Evolutionary conservation across 2,888 invertebrate genomes (phyloP).

Genomic region (Hermaeophaga mercurialis): DNA sequence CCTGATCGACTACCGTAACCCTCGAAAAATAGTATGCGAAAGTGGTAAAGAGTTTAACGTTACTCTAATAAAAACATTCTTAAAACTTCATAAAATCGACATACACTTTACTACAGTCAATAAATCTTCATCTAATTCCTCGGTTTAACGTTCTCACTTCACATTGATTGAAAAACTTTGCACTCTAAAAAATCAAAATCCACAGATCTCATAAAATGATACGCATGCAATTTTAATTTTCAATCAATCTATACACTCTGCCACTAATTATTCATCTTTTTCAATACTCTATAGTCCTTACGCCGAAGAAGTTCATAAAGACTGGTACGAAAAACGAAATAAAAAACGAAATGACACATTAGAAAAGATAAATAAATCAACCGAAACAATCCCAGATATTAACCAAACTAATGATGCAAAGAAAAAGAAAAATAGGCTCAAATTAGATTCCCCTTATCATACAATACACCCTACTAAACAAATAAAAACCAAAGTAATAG

Average conservation of each 20-base stretch:
- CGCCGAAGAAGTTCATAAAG: neutral
- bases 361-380: too few relatives aligned
- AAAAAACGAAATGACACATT: too few relatives aligned
- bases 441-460: too few relatives aligned
- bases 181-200: constrained; percentile 8
- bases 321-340: too few relatives aligned
- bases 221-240: neutral
- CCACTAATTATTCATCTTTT: neutral
- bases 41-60: too few relatives aligned
- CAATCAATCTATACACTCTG: neutral
- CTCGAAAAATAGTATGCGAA: too few relatives aligned
- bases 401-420: too few relatives aligned
- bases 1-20: constrained; percentile 1
- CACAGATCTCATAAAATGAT: constrained; percentile 1
- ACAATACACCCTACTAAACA: too few relatives aligned
- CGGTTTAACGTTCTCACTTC: constrained; percentile 2
- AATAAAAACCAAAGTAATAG: too few relatives aligned
- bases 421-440: too few relatives aligned
- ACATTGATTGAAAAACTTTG: constrained; percentile 9
- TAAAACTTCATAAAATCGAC: neutral
- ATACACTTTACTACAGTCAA: constrained; percentile 1
- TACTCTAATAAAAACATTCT: too few relatives aligned
- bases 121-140: constrained; percentile 12
- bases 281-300: neutral
- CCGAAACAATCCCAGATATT: too few relatives aligned